These are phyloP conservation scores for Rhagium mordax DNA, from an alignment of 2,888 invertebrate species.

Conservation along the genomic window DNA sequence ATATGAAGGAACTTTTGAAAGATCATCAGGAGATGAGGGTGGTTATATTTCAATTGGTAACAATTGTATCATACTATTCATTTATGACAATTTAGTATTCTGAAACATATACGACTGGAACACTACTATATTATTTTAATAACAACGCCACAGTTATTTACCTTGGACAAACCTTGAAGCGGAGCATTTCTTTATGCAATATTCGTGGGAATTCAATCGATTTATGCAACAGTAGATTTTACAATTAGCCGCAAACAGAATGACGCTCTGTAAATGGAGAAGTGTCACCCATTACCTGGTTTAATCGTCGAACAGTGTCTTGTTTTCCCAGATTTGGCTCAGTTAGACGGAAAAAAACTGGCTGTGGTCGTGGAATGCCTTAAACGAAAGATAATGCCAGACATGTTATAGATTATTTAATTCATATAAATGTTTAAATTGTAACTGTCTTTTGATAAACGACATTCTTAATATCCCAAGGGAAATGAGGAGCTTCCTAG, in stretches of 20 bases:
- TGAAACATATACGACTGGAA: not conserved
- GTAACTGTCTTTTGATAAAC: not conserved
- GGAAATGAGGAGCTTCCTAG: not conserved
- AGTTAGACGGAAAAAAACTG: not conserved
- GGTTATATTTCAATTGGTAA: no score
- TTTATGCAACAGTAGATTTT: slow-evolving; percentile 20
- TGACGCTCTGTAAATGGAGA: slow-evolving; percentile 37
- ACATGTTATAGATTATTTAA: slow-evolving; percentile 5
- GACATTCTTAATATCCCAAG: not conserved
- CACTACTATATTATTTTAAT: not conserved
- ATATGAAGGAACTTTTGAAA: no score
- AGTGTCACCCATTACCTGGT: slow-evolving; percentile 37
- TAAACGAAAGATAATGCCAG: not conserved
- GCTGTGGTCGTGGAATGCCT: not conserved
- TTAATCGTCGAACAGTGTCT: not conserved
- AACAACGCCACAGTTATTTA: not conserved
- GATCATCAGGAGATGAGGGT: no score
- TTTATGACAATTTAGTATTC: not conserved
- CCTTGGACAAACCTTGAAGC: slow-evolving; percentile 3
- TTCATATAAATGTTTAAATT: not conserved
- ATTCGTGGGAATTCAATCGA: slow-evolving; percentile 14
- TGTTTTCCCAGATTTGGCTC: slow-evolving; percentile 21
- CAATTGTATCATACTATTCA: no score
- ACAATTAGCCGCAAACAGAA: slow-evolving; percentile 3
- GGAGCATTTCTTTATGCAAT: slow-evolving; percentile 28